These are phyloP conservation scores for Euborellia annulipes DNA, from an alignment of 1,140 invertebrate genomes.

Conservation along the genomic window DNA sequence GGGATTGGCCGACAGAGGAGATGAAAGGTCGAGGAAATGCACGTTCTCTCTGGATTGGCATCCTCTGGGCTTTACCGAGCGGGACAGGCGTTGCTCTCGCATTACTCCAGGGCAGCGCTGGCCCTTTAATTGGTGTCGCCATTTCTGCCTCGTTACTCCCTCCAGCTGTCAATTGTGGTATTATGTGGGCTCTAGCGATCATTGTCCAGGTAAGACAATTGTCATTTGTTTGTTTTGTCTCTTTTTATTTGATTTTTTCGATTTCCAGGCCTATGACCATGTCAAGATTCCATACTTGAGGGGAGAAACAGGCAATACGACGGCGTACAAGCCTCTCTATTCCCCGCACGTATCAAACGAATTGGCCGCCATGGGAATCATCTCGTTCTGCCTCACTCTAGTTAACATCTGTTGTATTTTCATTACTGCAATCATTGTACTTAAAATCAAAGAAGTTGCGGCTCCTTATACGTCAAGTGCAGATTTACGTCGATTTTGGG, in stretches of 20 bases:
- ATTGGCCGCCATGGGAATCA: conserved; percentile 57
- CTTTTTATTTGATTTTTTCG: too few relatives aligned
- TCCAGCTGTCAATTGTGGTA: conserved; percentile 71
- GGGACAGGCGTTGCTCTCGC: conserved; percentile 72
- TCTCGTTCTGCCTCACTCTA: conserved; percentile 62
- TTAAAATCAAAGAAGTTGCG: conserved; percentile 80
- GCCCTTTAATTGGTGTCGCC: conserved; percentile 73
- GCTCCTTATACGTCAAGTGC: conserved; percentile 59
- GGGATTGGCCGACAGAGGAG: conserved; percentile 64
- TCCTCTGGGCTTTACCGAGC: conserved; percentile 51
- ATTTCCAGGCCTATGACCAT: conserved; percentile 30
- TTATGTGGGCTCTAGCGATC: conserved; percentile 58
- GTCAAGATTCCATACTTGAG: conserved; percentile 51
- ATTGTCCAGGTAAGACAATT: conserved; percentile 38
- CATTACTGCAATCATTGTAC: conserved; percentile 58
- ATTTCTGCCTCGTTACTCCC: conserved; percentile 75
- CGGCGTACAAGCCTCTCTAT: conserved; percentile 43
- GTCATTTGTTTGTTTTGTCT: too few relatives aligned
- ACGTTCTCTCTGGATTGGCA: conserved; percentile 52
- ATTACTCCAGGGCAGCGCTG: conserved; percentile 64
- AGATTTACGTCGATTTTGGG: conserved; percentile 61
- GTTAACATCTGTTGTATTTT: conserved; percentile 76
- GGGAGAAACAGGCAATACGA: conserved; percentile 42
- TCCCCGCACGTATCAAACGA: conserved; percentile 56
- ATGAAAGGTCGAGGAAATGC: conserved; percentile 62